Conservation (phyloP, 2,888 invertebrate species). For the Amaurobius ferox region DNA sequence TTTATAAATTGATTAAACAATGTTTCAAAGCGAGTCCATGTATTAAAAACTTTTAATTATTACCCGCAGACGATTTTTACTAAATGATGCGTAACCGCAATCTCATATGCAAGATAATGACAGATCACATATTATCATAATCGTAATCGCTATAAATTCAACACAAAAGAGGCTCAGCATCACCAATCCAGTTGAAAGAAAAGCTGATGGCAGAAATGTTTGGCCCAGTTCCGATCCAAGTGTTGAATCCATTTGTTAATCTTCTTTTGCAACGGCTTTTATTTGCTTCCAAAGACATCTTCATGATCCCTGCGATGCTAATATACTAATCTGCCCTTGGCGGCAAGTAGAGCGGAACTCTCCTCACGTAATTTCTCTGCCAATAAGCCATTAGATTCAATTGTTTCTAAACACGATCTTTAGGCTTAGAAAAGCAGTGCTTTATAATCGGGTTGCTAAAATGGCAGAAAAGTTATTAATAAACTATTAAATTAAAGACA, state of each 20-base stretch:
- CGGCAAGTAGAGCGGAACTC: neutral
- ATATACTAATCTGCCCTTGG: conserved; percentile 1
- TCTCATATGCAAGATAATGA: neutral
- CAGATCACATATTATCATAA: neutral
- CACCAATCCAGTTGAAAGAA: neutral
- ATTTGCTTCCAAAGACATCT: neutral
- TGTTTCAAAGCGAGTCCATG: too few relatives aligned
- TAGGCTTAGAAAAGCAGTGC: too few relatives aligned
- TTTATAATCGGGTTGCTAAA: too few relatives aligned
- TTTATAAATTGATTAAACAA: too few relatives aligned
- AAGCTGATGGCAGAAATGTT: neutral
- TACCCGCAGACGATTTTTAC: too few relatives aligned
- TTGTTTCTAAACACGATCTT: neutral
- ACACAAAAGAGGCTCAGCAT: neutral
- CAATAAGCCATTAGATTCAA: neutral
- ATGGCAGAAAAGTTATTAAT: too few relatives aligned
- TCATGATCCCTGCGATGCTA: neutral
- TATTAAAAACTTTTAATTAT: too few relatives aligned
- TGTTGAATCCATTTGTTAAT: neutral
- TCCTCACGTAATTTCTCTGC: neutral
- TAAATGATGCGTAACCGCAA: neutral
- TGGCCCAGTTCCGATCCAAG: conserved; percentile 1
- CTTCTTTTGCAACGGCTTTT: neutral
- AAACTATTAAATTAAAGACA: too few relatives aligned
- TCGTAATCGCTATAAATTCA: neutral